Conservation (phyloP, 1,140 invertebrate species). For the Pentalonia nigronervosa region DNA sequence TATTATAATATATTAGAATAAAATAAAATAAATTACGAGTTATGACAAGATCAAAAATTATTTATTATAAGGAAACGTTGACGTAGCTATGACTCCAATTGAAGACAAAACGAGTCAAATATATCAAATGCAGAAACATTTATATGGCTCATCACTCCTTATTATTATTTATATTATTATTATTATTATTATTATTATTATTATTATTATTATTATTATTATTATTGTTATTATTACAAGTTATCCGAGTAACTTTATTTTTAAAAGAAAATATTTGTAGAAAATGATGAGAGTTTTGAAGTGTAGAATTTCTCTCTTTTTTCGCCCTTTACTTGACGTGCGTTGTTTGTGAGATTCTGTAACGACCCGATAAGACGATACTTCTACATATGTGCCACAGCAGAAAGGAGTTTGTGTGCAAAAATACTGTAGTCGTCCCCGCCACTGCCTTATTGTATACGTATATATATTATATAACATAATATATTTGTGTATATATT, state of each 20-base stretch:
- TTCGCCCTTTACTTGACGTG: background rate
- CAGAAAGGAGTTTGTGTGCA: background rate
- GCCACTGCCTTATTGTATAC: background rate
- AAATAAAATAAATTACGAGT: slow-evolving; percentile 39
- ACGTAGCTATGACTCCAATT: background rate
- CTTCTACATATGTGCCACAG: background rate
- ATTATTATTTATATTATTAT: too few species aligned
- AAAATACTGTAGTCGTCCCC: background rate
- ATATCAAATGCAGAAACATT: slow-evolving; percentile 30
- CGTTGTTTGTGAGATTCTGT: slow-evolving; percentile 27
- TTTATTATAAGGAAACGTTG: slow-evolving; percentile 26
- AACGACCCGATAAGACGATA: slow-evolving; percentile 35
- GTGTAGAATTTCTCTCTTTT: slow-evolving; percentile 2
- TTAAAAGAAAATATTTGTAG: slow-evolving; percentile 39
- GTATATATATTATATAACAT: background rate
- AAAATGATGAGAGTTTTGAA: slow-evolving; percentile 40
- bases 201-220: slow-evolving; percentile 21
- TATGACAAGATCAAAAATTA: slow-evolving; percentile 45
- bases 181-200: slow-evolving; percentile 17
- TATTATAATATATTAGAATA: background rate
- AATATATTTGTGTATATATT: background rate
- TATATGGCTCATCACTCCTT: background rate
- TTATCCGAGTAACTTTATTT: slow-evolving; percentile 18
- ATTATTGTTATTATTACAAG: slow-evolving; percentile 14
- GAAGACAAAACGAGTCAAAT: slow-evolving; percentile 41